Evolutionary conservation across 2,888 invertebrate species (phyloP), one percentile per base, ranked within the genome.

Genomic region (Cactoblastis cactorum): DNA sequence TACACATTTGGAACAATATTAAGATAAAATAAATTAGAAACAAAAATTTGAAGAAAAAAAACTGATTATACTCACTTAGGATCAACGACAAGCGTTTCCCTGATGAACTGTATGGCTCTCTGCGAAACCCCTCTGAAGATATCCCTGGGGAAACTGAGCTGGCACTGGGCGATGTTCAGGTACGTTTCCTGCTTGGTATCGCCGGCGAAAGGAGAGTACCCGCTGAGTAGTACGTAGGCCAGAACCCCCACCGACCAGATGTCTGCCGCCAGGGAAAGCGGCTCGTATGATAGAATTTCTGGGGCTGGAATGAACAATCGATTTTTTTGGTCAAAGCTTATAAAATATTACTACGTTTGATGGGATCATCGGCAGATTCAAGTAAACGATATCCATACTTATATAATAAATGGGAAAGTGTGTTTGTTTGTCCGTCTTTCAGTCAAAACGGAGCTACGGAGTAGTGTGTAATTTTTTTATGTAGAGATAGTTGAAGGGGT

Each of bases 211-310:
- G 98, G 98, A 50, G 98, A 97, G 84, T 95, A 97, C 51, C 98
- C 98, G 65, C 97, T 97, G 58, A 98, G 90, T 65, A 98, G 92
- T 32, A 98, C 98, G 90, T 98, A 98, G 34, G 97, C 93, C 71
- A 98, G 90, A 38, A 98, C 98, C 54, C 98, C 98, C 63, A 98
- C 93, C 56, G 98, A 98, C 98, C 98, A 98, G 91, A 98, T 97
- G 88, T 98, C 98, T 53, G 98, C 98, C 45, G 97, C 94, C 62
- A 98, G 91, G 64, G 96, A 95, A 59, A 98, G 93, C 52, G 98
- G 97, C 87, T 98, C 98, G 90, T 98, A 98, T 72, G 96, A 97
- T 56, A 98, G 91, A 73, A 98, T 96, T 91, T 98, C 98, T 57
- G 97, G 97, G 47, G 97, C 96, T 94, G 90, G 6, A 56, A n/a